These are phyloP conservation scores for Tiaroga cobitis DNA, from an alignment of 2,797 vertebrate genomes.

Conservation along the genomic window DNA sequence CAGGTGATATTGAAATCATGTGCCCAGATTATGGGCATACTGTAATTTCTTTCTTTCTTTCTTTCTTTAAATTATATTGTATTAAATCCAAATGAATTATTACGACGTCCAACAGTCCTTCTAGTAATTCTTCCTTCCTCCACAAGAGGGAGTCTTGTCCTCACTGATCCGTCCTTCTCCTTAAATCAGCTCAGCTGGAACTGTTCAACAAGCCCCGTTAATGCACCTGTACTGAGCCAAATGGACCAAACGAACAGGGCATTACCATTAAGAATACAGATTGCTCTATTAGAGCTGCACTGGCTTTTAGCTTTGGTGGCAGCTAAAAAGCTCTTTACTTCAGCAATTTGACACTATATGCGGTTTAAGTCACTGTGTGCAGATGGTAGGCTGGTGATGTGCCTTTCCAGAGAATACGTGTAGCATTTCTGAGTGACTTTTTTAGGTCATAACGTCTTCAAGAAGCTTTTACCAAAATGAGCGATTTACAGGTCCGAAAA, in stretches of 20 bases:
- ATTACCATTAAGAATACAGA: constrained; percentile 84
- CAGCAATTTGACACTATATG: constrained; percentile 74
- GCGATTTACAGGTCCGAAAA: constrained; percentile 50
- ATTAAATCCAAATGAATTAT: neutral
- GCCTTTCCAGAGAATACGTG: constrained; percentile 66
- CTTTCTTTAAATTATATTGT: neutral
- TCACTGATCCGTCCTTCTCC: constrained; percentile 47
- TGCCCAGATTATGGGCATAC: neutral
- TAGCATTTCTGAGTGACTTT: constrained; percentile 59
- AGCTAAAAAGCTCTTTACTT: constrained; percentile 76
- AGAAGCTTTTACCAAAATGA: constrained; percentile 59
- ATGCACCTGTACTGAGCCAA: constrained; percentile 80
- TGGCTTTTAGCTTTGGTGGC: constrained; percentile 71
- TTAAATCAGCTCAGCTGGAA: constrained; percentile 55
- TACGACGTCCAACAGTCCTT: neutral
- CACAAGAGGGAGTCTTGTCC: constrained; percentile 73
- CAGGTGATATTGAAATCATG: neutral
- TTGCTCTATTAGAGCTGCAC: constrained; percentile 78
- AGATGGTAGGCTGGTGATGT: constrained; percentile 63
- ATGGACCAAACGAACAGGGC: constrained; percentile 79
- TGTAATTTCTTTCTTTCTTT: neutral
- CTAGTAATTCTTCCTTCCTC: constrained; percentile 17
- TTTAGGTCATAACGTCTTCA: constrained; percentile 43
- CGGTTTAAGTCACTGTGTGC: constrained; percentile 70
- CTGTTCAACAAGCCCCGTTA: constrained; percentile 72